Conservation (phyloP, 30 jellyfish, hydroid and myxozoan species). For the Chrysaora quinquecirrha region DNA sequence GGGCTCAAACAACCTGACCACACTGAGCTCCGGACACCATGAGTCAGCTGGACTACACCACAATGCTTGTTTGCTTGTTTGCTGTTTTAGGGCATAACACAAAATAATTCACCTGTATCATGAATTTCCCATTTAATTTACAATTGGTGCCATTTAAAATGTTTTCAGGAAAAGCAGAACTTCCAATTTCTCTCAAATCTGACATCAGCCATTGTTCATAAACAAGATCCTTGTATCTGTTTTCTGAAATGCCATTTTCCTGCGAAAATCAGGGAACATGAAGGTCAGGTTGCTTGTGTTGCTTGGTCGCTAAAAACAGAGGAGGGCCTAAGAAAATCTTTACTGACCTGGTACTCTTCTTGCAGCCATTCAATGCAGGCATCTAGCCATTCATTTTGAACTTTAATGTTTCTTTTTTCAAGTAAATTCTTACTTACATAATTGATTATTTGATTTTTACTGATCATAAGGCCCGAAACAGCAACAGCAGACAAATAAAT, state of each 20-base stretch:
- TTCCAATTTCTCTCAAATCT: slow-evolving; percentile 80
- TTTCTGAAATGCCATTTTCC: slow-evolving; percentile 13
- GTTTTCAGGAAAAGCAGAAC: slow-evolving; percentile 50
- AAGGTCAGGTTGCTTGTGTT: no score
- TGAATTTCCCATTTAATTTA: slow-evolving; percentile 34
- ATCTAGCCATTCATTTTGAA: slow-evolving; percentile 81
- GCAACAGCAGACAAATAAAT: no score
- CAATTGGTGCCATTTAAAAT: not conserved
- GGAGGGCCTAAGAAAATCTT: no score
- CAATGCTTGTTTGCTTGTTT: no score
- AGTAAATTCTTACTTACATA: not conserved
- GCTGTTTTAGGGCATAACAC: no score
- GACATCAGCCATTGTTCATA: slow-evolving; percentile 98
- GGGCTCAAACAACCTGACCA: no score
- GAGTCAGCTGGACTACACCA: no score
- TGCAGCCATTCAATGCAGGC: slow-evolving; percentile 91
- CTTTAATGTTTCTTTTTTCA: slow-evolving; percentile 34
- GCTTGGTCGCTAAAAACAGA: no score
- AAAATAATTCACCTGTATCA: slow-evolving; percentile 65
- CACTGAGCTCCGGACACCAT: no score
- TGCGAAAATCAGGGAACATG: not conserved
- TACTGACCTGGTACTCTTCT: slow-evolving; percentile 71
- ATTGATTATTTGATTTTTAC: not conserved
- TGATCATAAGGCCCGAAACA: no score
- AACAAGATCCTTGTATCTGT: slow-evolving; percentile 37